A percentile compares a stretch with the other conserved stretches of the same genome.
These are phyloP conservation scores for Taeniopygia guttata DNA, from an alignment of 2,797 vertebrate species.

Conservation along the genomic window DNA sequence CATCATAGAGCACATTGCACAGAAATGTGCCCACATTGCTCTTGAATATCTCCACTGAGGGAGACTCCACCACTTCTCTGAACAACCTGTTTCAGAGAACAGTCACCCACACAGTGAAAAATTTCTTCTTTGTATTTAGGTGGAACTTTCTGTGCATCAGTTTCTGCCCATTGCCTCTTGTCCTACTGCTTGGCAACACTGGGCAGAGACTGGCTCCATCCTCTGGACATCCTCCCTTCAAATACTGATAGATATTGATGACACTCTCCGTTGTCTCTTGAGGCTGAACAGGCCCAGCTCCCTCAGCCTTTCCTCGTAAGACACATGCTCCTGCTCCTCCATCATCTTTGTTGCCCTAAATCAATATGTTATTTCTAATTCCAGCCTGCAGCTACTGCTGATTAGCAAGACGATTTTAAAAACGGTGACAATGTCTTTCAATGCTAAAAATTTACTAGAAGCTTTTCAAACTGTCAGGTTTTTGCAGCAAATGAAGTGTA, in stretches of 20 bases:
- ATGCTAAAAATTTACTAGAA: not conserved
- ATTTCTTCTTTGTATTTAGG: not conserved
- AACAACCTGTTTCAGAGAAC: fast-evolving
- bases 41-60: not conserved
- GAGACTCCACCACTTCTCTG: not conserved
- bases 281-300: not conserved
- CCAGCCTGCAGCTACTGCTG: not conserved
- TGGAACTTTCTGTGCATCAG: not conserved
- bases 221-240: not conserved
- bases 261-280: fast-evolving
- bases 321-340: not conserved
- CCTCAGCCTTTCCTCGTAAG: not conserved
- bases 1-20: not conserved
- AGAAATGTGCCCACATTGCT: not conserved
- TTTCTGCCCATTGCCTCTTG: not conserved
- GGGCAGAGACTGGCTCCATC: not conserved
- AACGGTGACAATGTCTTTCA: not conserved
- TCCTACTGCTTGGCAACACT: not conserved
- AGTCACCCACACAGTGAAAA: not conserved
- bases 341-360: not conserved
- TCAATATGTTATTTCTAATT: not conserved
- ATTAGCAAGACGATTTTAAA: not conserved
- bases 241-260: not conserved
- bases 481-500: not conserved
- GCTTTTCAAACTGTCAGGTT: not conserved